Evolutionary conservation across 2,888 invertebrate genomes (phyloP).

Genomic region (Ctena decussata): DNA sequence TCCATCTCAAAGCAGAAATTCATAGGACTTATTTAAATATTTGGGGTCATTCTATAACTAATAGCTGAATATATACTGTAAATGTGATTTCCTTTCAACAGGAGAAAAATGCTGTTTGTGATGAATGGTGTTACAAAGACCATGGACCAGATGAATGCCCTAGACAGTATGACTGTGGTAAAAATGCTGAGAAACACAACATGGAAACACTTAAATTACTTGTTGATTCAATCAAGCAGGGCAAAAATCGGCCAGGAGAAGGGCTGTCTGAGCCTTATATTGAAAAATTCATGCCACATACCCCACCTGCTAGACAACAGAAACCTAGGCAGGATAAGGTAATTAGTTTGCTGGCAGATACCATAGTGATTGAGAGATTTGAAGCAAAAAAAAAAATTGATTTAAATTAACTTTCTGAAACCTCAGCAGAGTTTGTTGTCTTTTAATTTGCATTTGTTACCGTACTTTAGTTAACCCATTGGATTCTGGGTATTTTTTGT

Average conservation of each 20-base stretch:
- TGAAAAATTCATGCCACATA: slow-evolving; percentile 58
- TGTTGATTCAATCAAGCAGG: slow-evolving; percentile 70
- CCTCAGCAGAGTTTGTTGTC: no score
- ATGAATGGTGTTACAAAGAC: slow-evolving; percentile 76
- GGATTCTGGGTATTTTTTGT: no score
- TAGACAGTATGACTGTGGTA: slow-evolving; percentile 69
- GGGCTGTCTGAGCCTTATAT: slow-evolving; percentile 61
- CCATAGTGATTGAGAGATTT: no score
- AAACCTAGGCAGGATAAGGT: slow-evolving; percentile 51
- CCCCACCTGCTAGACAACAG: slow-evolving; percentile 46
- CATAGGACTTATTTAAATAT: no score
- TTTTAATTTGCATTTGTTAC: no score
- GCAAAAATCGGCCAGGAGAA: slow-evolving; percentile 69
- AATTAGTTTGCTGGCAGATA: no score
- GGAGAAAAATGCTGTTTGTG: slow-evolving; percentile 70
- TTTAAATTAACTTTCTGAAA: no score
- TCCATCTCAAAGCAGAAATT: no score
- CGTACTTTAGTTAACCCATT: no score
- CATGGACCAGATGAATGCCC: slow-evolving; percentile 73
- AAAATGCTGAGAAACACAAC: slow-evolving; percentile 68
- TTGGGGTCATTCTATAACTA: no score
- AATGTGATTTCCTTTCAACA: slow-evolving; percentile 30
- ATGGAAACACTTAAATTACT: slow-evolving; percentile 69
- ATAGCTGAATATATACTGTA: no score
- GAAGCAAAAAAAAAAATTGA: no score